A percentile compares a stretch with the other conserved stretches of the same genome.
These are phyloP conservation scores for Matsumurasca onukii DNA, from an alignment of 1,140 invertebrate species.

Conservation along the genomic window DNA sequence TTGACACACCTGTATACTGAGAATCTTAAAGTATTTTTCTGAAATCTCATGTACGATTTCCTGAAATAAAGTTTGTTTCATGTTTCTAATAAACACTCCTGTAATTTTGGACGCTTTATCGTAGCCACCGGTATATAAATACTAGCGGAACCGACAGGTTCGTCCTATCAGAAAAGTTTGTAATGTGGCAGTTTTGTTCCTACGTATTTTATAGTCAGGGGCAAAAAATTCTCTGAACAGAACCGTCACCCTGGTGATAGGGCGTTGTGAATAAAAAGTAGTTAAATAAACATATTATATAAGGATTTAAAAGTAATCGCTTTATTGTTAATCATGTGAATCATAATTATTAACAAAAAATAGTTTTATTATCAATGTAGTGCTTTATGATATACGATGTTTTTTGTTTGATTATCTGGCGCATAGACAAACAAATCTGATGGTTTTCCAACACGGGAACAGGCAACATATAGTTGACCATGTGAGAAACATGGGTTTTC, in stretches of 20 bases:
- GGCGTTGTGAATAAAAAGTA: constrained; percentile 11
- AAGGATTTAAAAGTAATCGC: constrained; percentile 10
- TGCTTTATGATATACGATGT: too few relatives aligned
- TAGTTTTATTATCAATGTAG: too few relatives aligned
- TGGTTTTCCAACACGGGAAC: constrained; percentile 43
- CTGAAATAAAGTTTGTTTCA: too few relatives aligned
- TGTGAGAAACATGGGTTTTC: constrained; percentile 44
- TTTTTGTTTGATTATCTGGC: too few relatives aligned
- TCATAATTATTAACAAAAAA: constrained; percentile 16
- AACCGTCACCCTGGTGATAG: constrained; percentile 16
- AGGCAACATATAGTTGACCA: constrained; percentile 46
- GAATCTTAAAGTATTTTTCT: too few relatives aligned
- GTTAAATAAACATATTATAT: constrained; percentile 10
- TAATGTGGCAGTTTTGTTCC: constrained; percentile 14
- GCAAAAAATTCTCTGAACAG: neutral
- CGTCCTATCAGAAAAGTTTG: constrained; percentile 8
- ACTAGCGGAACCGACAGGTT: constrained; percentile 7
- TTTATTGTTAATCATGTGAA: constrained; percentile 11
- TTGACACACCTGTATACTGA: too few relatives aligned
- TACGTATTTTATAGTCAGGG: constrained; percentile 6
- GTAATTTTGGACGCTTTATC: too few relatives aligned
- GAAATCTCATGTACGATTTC: too few relatives aligned
- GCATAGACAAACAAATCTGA: too few relatives aligned
- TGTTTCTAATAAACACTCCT: too few relatives aligned
- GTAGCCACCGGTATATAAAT: too few relatives aligned